phyloP scores from a whole-genome alignment of 1,140 invertebrate species.

The Nasonia giraulti region DNA sequence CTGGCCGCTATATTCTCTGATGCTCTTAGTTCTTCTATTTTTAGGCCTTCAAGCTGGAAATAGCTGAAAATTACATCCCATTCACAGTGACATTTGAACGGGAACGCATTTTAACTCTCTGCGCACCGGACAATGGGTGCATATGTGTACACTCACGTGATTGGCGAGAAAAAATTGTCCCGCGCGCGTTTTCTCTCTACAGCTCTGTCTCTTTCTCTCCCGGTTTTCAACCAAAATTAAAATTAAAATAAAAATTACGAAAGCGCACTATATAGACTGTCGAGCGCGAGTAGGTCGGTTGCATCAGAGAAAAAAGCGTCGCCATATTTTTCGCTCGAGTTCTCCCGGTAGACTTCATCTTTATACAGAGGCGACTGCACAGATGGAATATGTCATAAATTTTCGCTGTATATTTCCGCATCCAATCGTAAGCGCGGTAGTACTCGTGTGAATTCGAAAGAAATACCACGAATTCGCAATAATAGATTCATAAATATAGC shows the following conservation, averaged over 20 bases:
- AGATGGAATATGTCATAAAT: background rate
- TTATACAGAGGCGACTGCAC: background rate
- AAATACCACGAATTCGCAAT: too few relatives aligned
- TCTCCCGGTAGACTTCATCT: background rate
- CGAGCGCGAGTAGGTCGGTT: background rate
- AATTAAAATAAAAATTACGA: slow-evolving; percentile 14
- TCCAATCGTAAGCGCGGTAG: background rate
- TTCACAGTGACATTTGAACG: slow-evolving; percentile 39
- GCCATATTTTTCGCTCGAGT: background rate
- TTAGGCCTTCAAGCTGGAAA: slow-evolving; percentile 31
- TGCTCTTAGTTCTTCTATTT: slow-evolving; percentile 41
- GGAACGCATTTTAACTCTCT: slow-evolving; percentile 34
- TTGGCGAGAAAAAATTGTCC: slow-evolving; percentile 29
- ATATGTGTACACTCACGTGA: slow-evolving; percentile 38
- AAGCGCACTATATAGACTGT: background rate
- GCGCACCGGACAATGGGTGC: slow-evolving; percentile 14
- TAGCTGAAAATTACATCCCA: slow-evolving; percentile 42
- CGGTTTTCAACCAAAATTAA: slow-evolving; percentile 12
- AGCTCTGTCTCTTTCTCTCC: background rate
- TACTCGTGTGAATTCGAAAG: background rate
- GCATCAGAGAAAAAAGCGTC: background rate
- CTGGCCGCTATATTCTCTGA: background rate
- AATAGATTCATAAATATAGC: background rate
- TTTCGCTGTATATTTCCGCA: background rate
- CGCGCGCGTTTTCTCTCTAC: background rate